Conservation (phyloP, 2,888 invertebrate species). For the Agriopis marginaria region DNA sequence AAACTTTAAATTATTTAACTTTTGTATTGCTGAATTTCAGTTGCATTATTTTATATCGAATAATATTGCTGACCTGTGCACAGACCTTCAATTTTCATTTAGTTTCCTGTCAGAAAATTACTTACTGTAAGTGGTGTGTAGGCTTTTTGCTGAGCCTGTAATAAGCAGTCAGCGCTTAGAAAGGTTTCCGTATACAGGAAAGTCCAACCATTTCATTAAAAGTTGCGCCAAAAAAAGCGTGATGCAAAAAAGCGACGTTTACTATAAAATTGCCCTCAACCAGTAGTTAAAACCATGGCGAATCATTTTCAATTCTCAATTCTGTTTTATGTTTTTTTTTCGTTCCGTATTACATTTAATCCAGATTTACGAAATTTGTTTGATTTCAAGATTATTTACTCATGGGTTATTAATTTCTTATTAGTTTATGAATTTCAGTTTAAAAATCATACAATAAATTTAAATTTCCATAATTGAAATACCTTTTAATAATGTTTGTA, state of each 20-base stretch:
- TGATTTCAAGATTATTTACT: too few species aligned
- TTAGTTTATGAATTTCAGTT: too few species aligned
- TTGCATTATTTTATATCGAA: background rate
- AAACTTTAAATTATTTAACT: background rate
- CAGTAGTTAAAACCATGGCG: too few species aligned
- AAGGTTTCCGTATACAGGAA: background rate
- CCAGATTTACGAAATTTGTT: too few species aligned
- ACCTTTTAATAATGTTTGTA: too few species aligned
- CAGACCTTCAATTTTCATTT: constrained; percentile 12
- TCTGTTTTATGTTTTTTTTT: too few species aligned
- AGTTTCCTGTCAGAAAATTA: constrained; percentile 15
- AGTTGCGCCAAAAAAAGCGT: background rate
- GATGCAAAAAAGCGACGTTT: background rate
- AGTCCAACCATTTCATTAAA: background rate
- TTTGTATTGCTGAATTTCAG: background rate
- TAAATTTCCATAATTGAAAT: too few species aligned
- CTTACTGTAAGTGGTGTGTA: constrained; percentile 17
- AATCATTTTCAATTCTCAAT: too few species aligned
- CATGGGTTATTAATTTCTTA: too few species aligned
- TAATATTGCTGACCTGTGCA: constrained; percentile 3
- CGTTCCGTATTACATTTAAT: too few species aligned
- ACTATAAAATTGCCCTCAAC: background rate
- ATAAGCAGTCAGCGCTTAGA: constrained; percentile 8
- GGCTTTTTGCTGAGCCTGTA: constrained; percentile 8
- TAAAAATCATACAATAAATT: too few species aligned